Evolutionary conservation across 2,888 invertebrate species (phyloP), one percentile per base, ranked within the genome.

Genomic region (Teleogryllus oceanicus): DNA sequence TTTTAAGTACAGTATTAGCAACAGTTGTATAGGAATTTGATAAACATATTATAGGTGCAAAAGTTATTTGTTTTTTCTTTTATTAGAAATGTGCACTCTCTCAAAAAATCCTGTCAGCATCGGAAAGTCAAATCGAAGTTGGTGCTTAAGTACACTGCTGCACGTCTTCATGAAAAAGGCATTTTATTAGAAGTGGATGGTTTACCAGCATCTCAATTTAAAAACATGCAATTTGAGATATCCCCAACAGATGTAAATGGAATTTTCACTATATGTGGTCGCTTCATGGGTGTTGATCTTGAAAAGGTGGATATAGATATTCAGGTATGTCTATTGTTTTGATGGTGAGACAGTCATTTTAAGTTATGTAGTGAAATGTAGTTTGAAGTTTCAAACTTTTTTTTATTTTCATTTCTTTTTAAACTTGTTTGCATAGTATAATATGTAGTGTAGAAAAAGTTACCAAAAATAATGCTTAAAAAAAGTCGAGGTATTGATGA

Each of bases 211-310:
- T 90, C 91, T 11, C 93, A 94, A 86, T 92, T 93, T 85, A 94
- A 93, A 86, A 93, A 93, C 84, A 92, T 93, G 0, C 90, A 91
- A 83, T 94, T 94, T 86, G 94, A 94, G 85, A 93, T 94, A 75
- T 88, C 89, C 13, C 92, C 93, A 0, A 91, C 92, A 0, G 89
- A 91, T 80, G 89, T 89, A 82, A 91, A 90, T 75, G 94, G 94
- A 10, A 88, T 92, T 0, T 94, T 94, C 85, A 90, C 90, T 2
- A 90, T 94, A 0, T 90, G 90, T 84, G 94, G 92, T 49, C 93
- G 92, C 85, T 93, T 94, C 84, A 92, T 94, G 92, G 94, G 94
- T 1, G 92, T 93, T 0, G 91, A 91, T 84, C 91, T 94, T 90
- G 93, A 94, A 84, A 91, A 91, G 81, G 89, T 93, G 49, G 92